These are phyloP conservation scores for Drosophila pallidifrons DNA, from an alignment of 1,140 invertebrate genomes.

Conservation along the genomic window DNA sequence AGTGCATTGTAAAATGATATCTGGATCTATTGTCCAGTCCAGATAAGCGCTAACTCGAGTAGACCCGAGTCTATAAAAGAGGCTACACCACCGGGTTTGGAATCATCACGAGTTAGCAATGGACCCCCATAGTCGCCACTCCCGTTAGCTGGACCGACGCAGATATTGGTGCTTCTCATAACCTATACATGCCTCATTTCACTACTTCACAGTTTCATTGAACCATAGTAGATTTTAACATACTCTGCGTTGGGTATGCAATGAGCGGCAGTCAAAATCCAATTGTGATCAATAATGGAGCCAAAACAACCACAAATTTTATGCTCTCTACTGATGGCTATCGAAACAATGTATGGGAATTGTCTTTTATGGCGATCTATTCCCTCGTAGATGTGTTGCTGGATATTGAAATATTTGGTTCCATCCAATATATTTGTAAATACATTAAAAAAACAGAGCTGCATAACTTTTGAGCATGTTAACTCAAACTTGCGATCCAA, in stretches of 20 bases:
- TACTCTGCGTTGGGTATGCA: not conserved
- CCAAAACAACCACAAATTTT: conserved; percentile 85
- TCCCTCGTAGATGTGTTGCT: too few species aligned
- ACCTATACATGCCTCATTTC: conserved; percentile 68
- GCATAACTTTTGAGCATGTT: too few species aligned
- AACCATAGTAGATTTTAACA: conserved; percentile 29
- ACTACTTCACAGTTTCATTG: not conserved
- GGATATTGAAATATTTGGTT: too few species aligned
- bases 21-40: conserved; percentile 15
- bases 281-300: conserved; percentile 85
- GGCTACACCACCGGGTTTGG: conserved; percentile 74
- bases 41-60: conserved; percentile 77
- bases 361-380: conserved; percentile 54
- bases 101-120: conserved; percentile 23
- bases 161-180: not conserved
- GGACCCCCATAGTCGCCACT: conserved; percentile 48
- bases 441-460: too few species aligned
- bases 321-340: conserved; percentile 52
- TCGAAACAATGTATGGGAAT: conserved; percentile 84
- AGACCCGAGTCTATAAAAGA: conserved; percentile 63
- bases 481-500: too few species aligned
- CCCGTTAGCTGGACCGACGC: conserved; percentile 1
- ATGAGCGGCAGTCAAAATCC: conserved; percentile 86
- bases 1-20: too few species aligned
- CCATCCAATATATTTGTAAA: too few species aligned